A percentile compares a stretch with the other conserved stretches of the same genome.
Conservation (phyloP, 2,888 invertebrate species). For the Amorpha juglandis region DNA sequence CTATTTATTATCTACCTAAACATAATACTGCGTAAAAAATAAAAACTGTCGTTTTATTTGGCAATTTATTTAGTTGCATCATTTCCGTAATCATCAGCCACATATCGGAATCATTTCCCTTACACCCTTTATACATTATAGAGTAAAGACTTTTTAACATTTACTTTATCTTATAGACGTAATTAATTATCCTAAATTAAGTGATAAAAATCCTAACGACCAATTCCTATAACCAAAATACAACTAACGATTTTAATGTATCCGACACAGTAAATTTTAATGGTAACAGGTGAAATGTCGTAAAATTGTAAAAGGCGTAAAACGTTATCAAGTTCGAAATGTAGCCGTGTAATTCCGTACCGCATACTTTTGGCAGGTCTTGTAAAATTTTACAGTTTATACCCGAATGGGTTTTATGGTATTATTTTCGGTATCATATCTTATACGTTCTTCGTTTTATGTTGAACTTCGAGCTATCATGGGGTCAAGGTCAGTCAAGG, state of each 20-base stretch:
- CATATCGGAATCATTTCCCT: too few species aligned
- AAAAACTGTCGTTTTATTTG: too few species aligned
- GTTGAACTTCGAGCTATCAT: constrained; percentile 36
- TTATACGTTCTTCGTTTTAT: constrained; percentile 24
- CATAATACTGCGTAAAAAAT: too few species aligned
- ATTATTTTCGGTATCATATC: constrained; percentile 26
- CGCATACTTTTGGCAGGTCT: constrained; percentile 3
- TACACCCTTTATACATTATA: too few species aligned
- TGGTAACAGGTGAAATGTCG: constrained; percentile 3
- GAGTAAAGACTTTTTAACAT: too few species aligned
- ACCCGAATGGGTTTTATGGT: constrained; percentile 14
- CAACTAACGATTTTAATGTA: not conserved
- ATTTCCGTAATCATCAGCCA: too few species aligned
- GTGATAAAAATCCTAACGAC: not conserved
- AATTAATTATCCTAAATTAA: too few species aligned
- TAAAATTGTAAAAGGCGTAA: constrained; percentile 17
- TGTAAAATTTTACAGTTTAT: not conserved
- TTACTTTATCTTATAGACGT: too few species aligned
- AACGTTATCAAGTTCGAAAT: constrained; percentile 11
- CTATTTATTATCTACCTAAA: too few species aligned
- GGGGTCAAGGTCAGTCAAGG: constrained; percentile 46
- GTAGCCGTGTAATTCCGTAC: not conserved
- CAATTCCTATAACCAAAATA: not conserved
- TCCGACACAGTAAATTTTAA: not conserved
- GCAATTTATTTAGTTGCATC: too few species aligned